These are phyloP conservation scores for Pomatostomus ruficeps DNA, from an alignment of 2,113 vertebrate species.

Conservation along the genomic window DNA sequence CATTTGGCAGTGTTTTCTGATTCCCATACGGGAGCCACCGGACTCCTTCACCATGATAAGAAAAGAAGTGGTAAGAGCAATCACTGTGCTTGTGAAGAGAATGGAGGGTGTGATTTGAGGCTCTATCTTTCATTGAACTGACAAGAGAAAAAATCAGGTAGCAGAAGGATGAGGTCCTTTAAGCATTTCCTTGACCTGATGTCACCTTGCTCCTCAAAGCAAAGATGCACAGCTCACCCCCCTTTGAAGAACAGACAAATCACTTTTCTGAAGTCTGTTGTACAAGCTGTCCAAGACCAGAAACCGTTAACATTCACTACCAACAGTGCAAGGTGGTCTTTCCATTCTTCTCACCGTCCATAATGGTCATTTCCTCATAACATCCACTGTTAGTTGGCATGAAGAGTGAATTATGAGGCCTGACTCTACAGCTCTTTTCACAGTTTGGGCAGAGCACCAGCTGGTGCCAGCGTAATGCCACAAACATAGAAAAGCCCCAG, in stretches of 20 bases:
- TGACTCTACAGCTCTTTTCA: conserved; percentile 19
- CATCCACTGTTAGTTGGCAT: not conserved
- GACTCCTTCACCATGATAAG: not conserved
- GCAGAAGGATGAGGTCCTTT: not conserved
- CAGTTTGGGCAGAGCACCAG: conserved; percentile 83
- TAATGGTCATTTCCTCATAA: not conserved
- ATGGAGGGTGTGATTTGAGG: not conserved
- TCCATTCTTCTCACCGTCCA: not conserved
- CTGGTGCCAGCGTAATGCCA: conserved; percentile 86
- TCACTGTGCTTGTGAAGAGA: not conserved
- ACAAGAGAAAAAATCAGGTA: not conserved
- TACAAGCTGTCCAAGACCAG: not conserved
- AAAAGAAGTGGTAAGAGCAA: not conserved
- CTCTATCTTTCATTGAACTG: not conserved
- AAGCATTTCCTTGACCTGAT: not conserved
- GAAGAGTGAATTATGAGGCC: not conserved
- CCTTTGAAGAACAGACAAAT: not conserved
- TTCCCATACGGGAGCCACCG: not conserved
- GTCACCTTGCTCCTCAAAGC: not conserved
- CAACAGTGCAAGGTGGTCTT: not conserved
- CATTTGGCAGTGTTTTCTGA: conserved; percentile 18
- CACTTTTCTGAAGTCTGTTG: not conserved
- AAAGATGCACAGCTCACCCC: not conserved
- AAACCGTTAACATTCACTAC: not conserved
- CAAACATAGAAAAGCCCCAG: conserved; percentile 96